Conservation (phyloP, 64 coral and sea anemone genomes). For the Trachythela sp. region DNA sequence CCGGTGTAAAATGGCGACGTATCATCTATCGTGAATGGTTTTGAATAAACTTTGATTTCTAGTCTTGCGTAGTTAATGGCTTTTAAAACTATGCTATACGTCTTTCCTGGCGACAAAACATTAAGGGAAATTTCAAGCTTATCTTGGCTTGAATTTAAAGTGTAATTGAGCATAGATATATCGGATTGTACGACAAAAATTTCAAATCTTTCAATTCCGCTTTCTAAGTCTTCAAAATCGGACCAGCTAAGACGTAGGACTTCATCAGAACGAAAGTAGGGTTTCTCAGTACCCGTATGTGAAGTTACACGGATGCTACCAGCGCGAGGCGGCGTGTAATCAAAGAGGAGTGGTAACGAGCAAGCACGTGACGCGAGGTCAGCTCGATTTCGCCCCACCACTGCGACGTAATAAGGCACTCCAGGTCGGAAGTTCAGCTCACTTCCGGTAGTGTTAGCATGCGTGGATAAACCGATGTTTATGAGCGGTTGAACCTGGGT, state of each 20-base stretch:
- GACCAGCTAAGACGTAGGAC: neutral
- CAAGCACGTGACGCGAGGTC: constrained; percentile 67
- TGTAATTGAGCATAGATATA: too few species aligned
- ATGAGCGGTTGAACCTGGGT: constrained; percentile 74
- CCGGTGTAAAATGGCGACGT: neutral
- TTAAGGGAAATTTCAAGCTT: neutral
- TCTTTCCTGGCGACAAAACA: neutral
- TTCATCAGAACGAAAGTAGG: neutral
- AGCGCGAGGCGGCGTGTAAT: constrained; percentile 49
- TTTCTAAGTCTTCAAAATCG: constrained; percentile 38
- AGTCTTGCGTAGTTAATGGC: neutral
- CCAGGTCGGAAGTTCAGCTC: constrained; percentile 41
- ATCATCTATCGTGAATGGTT: neutral
- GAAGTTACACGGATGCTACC: constrained; percentile 51
- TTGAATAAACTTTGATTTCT: neutral
- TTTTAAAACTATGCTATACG: neutral
- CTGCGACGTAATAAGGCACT: constrained; percentile 64
- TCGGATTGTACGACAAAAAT: neutral
- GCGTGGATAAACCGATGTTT: constrained; percentile 58
- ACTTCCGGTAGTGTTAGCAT: constrained; percentile 58
- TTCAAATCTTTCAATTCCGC: neutral
- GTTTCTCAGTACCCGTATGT: neutral
- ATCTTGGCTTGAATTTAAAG: neutral
- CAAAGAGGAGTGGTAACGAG: constrained; percentile 72
- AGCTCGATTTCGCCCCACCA: constrained; percentile 63